Conservation (phyloP, 2,888 invertebrate species). For the Caenorhabditis sp. region DNA sequence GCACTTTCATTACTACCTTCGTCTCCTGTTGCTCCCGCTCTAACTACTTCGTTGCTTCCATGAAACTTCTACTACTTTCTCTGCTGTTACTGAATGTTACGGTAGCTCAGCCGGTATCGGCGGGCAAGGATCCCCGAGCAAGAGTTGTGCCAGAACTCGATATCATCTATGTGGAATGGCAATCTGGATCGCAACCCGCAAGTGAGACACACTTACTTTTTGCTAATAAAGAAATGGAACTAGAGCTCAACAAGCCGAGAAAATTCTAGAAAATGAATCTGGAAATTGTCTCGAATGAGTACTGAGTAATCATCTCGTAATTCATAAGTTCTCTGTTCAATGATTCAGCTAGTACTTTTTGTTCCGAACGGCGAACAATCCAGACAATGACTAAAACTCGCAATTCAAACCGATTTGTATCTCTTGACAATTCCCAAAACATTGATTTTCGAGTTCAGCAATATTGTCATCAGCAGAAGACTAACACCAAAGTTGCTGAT, state of each 20-base stretch:
- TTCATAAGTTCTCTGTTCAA: background rate
- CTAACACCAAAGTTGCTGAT: conserved; percentile 8
- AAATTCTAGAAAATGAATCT: too few relatives aligned
- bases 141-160: conserved; percentile 72
- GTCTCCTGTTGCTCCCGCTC: conserved; percentile 23
- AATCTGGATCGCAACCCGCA: conserved; percentile 60
- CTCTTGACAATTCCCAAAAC: conserved; percentile 25
- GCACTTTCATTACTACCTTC: conserved; percentile 65
- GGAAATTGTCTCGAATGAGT: too few relatives aligned
- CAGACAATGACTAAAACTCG: conserved; percentile 1
- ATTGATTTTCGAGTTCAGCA: conserved; percentile 26
- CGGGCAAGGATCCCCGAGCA: conserved; percentile 73
- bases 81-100: conserved; percentile 1
- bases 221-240: too few relatives aligned
- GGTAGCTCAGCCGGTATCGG: conserved; percentile 62
- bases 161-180: conserved; percentile 80
- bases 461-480: conserved; percentile 7
- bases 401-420: background rate
- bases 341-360: conserved; percentile 1
- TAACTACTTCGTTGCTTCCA: conserved; percentile 23
- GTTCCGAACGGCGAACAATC: conserved; percentile 1
- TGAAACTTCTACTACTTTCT: conserved; percentile 29
- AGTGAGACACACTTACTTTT: too few relatives aligned
- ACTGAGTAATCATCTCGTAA: too few relatives aligned
- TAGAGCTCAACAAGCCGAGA: too few relatives aligned